A percentile compares a stretch with the other conserved stretches of the same genome.
These are phyloP conservation scores for Peromyscus maniculatus DNA, from an alignment of 2,113 vertebrate species.

Conservation along the genomic window DNA sequence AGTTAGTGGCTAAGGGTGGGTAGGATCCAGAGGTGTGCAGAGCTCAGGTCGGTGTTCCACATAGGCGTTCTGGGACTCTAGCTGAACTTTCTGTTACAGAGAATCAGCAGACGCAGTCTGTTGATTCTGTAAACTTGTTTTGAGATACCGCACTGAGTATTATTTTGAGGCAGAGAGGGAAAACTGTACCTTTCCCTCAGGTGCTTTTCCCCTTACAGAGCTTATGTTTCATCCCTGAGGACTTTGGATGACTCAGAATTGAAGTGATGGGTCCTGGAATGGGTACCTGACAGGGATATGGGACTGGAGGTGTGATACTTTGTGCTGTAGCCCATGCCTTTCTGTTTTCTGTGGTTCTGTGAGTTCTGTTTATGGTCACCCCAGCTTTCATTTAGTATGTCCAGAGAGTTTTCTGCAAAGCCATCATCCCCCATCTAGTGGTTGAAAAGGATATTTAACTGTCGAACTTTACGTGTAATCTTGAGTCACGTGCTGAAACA, in stretches of 20 bases:
- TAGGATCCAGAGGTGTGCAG: neutral
- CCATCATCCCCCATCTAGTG: neutral
- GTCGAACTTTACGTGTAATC: neutral
- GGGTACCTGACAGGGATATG: neutral
- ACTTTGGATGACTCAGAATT: neutral
- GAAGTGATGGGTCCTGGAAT: neutral
- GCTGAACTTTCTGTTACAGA: neutral
- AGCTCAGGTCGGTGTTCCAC: neutral
- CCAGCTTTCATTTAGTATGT: neutral
- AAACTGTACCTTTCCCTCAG: neutral
- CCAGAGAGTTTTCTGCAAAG: neutral
- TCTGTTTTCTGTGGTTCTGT: constrained; percentile 6
- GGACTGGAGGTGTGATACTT: neutral
- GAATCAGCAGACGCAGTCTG: neutral
- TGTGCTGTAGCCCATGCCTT: neutral
- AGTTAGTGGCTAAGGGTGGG: neutral
- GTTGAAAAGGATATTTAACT: neutral
- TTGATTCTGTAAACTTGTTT: constrained; percentile 62
- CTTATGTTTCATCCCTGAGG: neutral
- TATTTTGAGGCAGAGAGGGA: neutral
- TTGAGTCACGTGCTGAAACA: neutral
- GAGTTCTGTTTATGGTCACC: neutral
- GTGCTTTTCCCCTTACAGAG: constrained; percentile 25
- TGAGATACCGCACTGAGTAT: constrained; percentile 73
- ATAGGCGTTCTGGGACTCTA: neutral